Conservation (phyloP, 1,140 invertebrate species). For the Aphelenchoides avenae region DNA sequence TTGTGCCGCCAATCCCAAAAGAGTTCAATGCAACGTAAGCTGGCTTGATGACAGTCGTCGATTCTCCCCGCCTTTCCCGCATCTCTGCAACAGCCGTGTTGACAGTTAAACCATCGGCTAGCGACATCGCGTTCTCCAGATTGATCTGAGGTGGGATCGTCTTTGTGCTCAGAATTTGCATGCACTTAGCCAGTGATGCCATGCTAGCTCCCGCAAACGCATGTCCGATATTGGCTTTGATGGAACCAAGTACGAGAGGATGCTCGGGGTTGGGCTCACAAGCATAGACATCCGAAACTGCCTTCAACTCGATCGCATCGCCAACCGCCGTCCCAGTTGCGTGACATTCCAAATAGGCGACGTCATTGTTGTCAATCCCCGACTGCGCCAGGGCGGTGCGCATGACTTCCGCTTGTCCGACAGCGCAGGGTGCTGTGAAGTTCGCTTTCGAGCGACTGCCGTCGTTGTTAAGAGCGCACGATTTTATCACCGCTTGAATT, state of each 20-base stretch:
- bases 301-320: constrained; percentile 33
- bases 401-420: constrained; percentile 26
- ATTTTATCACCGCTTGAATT: constrained; percentile 17
- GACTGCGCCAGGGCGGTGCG: constrained; percentile 6
- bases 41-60: neutral
- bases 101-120: neutral
- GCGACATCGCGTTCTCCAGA: neutral
- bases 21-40: constrained; percentile 20
- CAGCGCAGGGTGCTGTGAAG: constrained; percentile 29
- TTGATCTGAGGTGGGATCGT: constrained; percentile 28
- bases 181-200: constrained; percentile 26
- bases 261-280: neutral
- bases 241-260: constrained; percentile 9
- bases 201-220: constrained; percentile 34
- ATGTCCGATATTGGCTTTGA: constrained; percentile 31
- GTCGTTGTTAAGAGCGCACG: constrained; percentile 28
- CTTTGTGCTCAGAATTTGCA: constrained; percentile 23
- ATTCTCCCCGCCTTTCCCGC: too few relatives aligned
- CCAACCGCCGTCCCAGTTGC: constrained; percentile 30
- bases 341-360: constrained; percentile 36
- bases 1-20: constrained; percentile 40
- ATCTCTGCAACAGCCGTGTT: too few relatives aligned
- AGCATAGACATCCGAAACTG: constrained; percentile 6
- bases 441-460: constrained; percentile 25
- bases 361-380: neutral